Evolutionary conservation across 2,888 invertebrate genomes (phyloP).

Genomic region (Athetis lepigone): DNA sequence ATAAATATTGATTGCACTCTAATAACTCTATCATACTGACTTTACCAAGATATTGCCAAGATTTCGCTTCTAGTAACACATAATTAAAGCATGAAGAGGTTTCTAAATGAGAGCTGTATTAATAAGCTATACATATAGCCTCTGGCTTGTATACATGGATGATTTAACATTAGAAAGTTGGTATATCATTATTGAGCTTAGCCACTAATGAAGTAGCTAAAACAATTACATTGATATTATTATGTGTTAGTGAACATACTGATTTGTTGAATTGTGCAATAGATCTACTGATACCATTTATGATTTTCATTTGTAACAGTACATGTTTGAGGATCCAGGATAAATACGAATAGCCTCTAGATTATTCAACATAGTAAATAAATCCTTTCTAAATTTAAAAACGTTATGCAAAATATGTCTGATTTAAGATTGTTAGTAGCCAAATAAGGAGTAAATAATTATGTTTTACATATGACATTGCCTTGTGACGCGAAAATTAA

Average conservation of each 20-base stretch:
- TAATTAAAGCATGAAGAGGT: neutral
- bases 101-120: neutral
- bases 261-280: neutral
- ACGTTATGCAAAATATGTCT: neutral
- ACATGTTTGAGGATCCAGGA: neutral
- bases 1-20: neutral
- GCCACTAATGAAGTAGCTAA: neutral
- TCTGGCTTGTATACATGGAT: neutral
- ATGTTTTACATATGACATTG: conserved; percentile 39
- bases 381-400: neutral
- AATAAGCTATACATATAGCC: neutral
- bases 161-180: neutral
- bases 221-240: neutral
- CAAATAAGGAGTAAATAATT: conserved; percentile 6
- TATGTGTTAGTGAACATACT: neutral
- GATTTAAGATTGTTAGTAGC: neutral
- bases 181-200: neutral
- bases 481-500: conserved; percentile 12
- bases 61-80: neutral
- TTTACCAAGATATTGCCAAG: neutral
- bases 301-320: neutral
- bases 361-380: no score
- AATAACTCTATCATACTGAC: neutral
- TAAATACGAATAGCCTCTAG: neutral
- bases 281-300: neutral